These are phyloP conservation scores for Mugil cephalus DNA, from an alignment of 2,113 vertebrate genomes.

Conservation along the genomic window DNA sequence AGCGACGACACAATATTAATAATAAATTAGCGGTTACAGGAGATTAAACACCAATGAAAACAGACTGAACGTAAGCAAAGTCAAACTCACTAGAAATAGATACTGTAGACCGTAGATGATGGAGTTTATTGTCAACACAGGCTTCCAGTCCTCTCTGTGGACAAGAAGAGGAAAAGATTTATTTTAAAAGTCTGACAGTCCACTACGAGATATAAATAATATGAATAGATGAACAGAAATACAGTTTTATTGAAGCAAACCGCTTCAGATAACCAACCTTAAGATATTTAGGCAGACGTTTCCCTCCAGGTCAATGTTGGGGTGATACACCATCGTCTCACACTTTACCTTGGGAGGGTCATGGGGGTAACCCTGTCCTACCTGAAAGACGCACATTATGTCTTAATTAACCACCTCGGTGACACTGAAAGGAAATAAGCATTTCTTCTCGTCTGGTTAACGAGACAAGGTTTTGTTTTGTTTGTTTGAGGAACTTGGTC, in stretches of 20 bases:
- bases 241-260: no score
- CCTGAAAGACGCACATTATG: slow-evolving; percentile 80
- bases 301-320: slow-evolving; percentile 98
- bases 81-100: slow-evolving; percentile 93
- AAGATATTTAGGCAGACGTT: slow-evolving; percentile 99
- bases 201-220: no score
- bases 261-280: slow-evolving; percentile 74
- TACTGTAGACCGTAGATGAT: slow-evolving; percentile 99
- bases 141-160: slow-evolving; percentile 97
- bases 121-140: slow-evolving; percentile 97
- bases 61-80: no score
- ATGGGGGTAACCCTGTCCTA: slow-evolving; percentile 97
- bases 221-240: no score
- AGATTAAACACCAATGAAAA: no score
- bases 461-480: no score
- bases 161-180: slow-evolving; percentile 4
- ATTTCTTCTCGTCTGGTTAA: no score
- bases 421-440: no score
- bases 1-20: no score
- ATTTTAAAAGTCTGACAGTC: neutral
- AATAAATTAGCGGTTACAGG: no score
- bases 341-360: slow-evolving; percentile 98
- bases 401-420: no score
- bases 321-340: slow-evolving; percentile 98
- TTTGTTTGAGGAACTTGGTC: no score